A percentile compares a stretch with the other conserved stretches of the same genome.
Evolutionary conservation across 2,888 invertebrate genomes (phyloP).

Genomic region (Synanthedon vespiformis): DNA sequence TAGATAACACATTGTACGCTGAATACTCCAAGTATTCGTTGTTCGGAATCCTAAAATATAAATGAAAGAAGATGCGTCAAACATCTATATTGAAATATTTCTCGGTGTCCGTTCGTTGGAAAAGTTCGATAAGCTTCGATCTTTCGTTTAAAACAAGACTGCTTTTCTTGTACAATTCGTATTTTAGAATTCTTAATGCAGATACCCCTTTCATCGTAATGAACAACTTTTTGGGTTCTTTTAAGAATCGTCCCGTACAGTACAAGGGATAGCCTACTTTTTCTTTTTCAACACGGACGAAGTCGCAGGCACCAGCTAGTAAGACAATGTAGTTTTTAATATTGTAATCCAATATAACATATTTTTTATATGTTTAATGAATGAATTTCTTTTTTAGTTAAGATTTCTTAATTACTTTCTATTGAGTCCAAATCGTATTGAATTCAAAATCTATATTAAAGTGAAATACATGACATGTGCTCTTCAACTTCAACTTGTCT

Average conservation of each 20-base stretch:
- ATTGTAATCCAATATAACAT: too few species aligned
- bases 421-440: too few species aligned
- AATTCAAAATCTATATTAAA: too few species aligned
- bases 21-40: slow-evolving; percentile 15
- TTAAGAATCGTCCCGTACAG: slow-evolving; percentile 46
- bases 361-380: too few species aligned
- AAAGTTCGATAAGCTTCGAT: slow-evolving; percentile 54
- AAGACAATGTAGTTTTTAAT: too few species aligned
- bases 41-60: slow-evolving; percentile 41
- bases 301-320: too few species aligned
- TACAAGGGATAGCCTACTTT: too few species aligned
- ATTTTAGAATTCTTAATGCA: slow-evolving; percentile 63
- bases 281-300: too few species aligned
- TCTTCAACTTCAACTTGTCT: too few species aligned
- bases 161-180: slow-evolving; percentile 63
- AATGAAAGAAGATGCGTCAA: slow-evolving; percentile 52
- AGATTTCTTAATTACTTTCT: too few species aligned
- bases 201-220: slow-evolving; percentile 57
- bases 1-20: not conserved
- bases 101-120: slow-evolving; percentile 51
- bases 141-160: slow-evolving; percentile 57
- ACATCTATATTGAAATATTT: slow-evolving; percentile 61
- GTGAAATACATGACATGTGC: too few species aligned
- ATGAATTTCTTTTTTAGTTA: too few species aligned
- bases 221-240: slow-evolving; percentile 49